Evolutionary conservation across 2,113 vertebrate genomes (phyloP).

Genomic region (Tautogolabrus adspersus): DNA sequence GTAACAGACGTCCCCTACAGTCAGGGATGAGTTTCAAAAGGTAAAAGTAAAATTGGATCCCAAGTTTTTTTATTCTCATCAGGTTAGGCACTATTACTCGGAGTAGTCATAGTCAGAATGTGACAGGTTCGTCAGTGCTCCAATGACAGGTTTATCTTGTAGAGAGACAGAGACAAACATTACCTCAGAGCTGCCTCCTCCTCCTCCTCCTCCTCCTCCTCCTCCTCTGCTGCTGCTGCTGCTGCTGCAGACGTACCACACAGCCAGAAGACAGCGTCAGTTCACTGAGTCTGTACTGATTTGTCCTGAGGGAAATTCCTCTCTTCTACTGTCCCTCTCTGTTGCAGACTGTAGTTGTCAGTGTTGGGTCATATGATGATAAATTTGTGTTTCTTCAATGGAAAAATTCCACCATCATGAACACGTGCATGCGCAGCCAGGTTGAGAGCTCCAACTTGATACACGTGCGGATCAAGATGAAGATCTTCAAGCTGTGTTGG

Average conservation of each 20-base stretch:
- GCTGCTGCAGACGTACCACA: conserved; percentile 59
- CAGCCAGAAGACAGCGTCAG: conserved; percentile 65
- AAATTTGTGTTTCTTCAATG: conserved; percentile 69
- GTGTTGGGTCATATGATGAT: conserved; percentile 73
- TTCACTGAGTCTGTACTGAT: conserved; percentile 69
- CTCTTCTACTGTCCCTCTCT: conserved; percentile 73
- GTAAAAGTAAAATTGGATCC: not conserved
- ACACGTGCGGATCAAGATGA: conserved; percentile 16
- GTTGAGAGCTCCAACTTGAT: conserved; percentile 16
- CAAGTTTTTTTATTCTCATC: conserved; percentile 7
- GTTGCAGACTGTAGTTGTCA: conserved; percentile 76
- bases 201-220: not conserved
- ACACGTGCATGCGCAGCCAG: conserved; percentile 49
- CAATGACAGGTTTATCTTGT: conserved; percentile 77
- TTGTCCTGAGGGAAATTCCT: conserved; percentile 80
- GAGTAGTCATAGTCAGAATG: conserved; percentile 47
- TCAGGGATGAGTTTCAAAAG: not conserved
- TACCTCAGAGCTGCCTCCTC: conserved; percentile 71
- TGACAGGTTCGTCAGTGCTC: conserved; percentile 56
- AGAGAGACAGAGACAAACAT: conserved; percentile 76
- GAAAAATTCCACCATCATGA: conserved; percentile 68
- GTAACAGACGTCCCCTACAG: conserved; percentile 36
- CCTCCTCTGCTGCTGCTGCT: conserved; percentile 38
- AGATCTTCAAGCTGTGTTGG: conserved; percentile 9
- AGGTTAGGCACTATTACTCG: conserved; percentile 9